A percentile compares a stretch with the other conserved stretches of the same genome.
Conservation (phyloP, 2,888 invertebrate species). For the Lasioglossum villosulum region DNA sequence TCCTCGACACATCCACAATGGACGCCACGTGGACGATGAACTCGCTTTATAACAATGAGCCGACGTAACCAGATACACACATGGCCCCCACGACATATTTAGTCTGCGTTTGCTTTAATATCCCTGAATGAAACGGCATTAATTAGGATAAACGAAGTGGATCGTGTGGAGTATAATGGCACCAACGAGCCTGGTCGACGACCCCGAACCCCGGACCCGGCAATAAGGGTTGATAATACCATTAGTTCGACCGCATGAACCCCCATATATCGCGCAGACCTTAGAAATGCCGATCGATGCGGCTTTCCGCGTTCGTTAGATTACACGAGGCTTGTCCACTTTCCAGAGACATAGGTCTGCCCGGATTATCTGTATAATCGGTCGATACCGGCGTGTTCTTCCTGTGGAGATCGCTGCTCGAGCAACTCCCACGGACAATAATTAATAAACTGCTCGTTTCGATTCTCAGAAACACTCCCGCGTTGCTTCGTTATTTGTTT, state of each 20-base stretch:
- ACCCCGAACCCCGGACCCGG: conserved; percentile 59
- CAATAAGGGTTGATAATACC: conserved; percentile 72
- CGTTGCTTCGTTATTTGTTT: background rate
- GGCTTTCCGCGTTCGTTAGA: conserved; percentile 54
- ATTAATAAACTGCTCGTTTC: background rate
- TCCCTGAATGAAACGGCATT: conserved; percentile 35
- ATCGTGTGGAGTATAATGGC: conserved; percentile 2
- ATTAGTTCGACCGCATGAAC: conserved; percentile 64
- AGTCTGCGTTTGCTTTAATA: conserved; percentile 26
- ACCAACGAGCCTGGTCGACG: conserved; percentile 63
- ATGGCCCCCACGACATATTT: conserved; percentile 25
- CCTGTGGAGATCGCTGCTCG: background rate
- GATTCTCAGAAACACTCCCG: background rate
- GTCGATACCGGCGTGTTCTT: background rate
- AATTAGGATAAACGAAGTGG: conserved; percentile 36
- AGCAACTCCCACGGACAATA: background rate
- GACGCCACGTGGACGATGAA: conserved; percentile 41
- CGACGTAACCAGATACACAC: background rate
- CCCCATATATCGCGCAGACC: conserved; percentile 67
- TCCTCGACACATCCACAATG: conserved; percentile 19
- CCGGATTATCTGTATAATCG: conserved; percentile 33
- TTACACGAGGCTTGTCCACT: conserved; percentile 60
- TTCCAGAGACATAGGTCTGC: conserved; percentile 37
- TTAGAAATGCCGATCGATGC: conserved; percentile 72
- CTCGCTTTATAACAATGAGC: conserved; percentile 49